Evolutionary conservation across 2,888 invertebrate genomes (phyloP), one percentile per base, ranked within the genome.

Genomic region (Lysandra coridon): DNA sequence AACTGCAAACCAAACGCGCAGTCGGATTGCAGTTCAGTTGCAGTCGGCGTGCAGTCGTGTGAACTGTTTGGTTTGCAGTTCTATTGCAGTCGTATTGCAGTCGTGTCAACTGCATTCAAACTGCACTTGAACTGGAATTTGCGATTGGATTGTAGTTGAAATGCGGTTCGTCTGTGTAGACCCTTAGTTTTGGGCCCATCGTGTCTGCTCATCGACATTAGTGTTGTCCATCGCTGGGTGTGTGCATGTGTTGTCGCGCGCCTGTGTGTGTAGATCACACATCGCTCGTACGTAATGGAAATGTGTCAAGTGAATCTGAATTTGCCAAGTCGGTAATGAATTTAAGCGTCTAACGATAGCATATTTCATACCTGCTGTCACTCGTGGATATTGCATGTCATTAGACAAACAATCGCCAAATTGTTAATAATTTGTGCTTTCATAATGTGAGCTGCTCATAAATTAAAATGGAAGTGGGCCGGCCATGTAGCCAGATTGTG

Each of bases 261-360:
- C 33, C 12, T 69, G 14, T 33, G 14, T 69, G 23, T 23, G 1
- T 62, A 17, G 23, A 14, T n/a, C 23, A 69, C 33, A 37, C 33
- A 69, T 69, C 84, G 83, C 85, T 84, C 85, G 82, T 80, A 83
- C 84, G 84, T 83, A 85, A 86, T 86, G 85, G 84, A 84, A 84
- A 84, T 81, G 83, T 84, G 84, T 84, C 84, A 84, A 86, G 86
- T 86, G 86, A 85, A 85, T 86, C 84, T 84, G 83, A 84, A 87
- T 86, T 86, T 85, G 85, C 83, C 82, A 81, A 80, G 82, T 80
- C 80, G 79, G 81, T 81, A 84, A 83, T 82, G 82, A 82, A 83
- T 82, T 83, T 82, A 82, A 81, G 82, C 81, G 82, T 82, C 81
- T 82, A 82, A 79, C 79, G 81, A 81, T 79, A 79, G 81, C 78